Conservation (phyloP, 2,888 invertebrate genomes). For the Idaea dimidiata region DNA sequence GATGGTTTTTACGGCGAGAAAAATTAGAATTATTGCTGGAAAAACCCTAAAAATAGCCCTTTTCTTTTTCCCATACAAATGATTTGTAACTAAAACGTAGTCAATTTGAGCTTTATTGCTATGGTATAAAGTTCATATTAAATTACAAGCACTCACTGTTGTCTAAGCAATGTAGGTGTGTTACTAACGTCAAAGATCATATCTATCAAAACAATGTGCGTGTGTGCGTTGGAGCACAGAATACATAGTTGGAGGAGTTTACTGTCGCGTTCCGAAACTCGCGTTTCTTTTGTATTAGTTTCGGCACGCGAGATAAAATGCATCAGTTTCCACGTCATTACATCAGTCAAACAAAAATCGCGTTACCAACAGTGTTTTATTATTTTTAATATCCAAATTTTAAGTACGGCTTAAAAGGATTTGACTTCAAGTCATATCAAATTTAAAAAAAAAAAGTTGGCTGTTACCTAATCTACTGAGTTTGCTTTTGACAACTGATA, state of each 20-base stretch:
- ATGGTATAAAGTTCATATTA: too few relatives aligned
- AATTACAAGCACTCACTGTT: too few relatives aligned
- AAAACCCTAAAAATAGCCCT: too few relatives aligned
- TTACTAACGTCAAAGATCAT: slow-evolving; percentile 17
- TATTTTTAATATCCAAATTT: slow-evolving; percentile 15
- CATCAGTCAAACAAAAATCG: slow-evolving; percentile 17
- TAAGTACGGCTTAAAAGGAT: slow-evolving; percentile 16
- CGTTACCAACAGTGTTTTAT: too few relatives aligned
- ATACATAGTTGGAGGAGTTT: slow-evolving; percentile 16
- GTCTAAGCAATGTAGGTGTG: not conserved
- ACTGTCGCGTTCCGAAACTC: slow-evolving; percentile 17
- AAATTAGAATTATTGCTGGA: too few relatives aligned
- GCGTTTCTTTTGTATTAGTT: slow-evolving; percentile 13
- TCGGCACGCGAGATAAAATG: slow-evolving; percentile 17
- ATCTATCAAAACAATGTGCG: slow-evolving; percentile 30
- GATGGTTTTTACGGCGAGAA: too few relatives aligned
- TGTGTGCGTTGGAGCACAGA: slow-evolving; percentile 24
- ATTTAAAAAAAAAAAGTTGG: slow-evolving; percentile 18
- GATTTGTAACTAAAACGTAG: too few relatives aligned
- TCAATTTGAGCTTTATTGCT: too few relatives aligned
- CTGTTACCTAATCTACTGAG: slow-evolving; percentile 25
- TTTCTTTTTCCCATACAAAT: too few relatives aligned
- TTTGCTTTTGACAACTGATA: slow-evolving; percentile 27
- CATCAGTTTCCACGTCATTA: slow-evolving; percentile 8
- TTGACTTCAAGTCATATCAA: slow-evolving; percentile 25